Evolutionary conservation across 2,888 invertebrate genomes (phyloP), one percentile per base, ranked within the genome.

Genomic region (Pterostichus madidus): DNA sequence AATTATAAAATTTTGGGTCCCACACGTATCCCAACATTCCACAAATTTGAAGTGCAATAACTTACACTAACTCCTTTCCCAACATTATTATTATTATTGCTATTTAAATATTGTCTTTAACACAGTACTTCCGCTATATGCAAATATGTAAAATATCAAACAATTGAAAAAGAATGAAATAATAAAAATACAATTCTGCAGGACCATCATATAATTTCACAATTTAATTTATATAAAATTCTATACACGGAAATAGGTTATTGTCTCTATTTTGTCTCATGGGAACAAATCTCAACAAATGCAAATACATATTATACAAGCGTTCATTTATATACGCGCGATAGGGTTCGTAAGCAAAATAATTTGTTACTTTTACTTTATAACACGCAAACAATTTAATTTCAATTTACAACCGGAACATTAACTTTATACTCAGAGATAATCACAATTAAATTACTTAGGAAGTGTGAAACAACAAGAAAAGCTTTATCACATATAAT

Each of bases 351-450:
- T 64, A 64, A 64, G 35, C 35, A 31, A 64, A 64, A 64, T 64
- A 64, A 64, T 64, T 31, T 32, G 8, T 64, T 64, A 64, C 64
- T 64, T 64, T 64, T 64, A 64, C 64, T 64, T 64, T 32, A 13
- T 13, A 64, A 35, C 13, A 32, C 32, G 11, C 35, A 64, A 64
- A 64, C 64, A 64, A 64, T 64, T 64, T 64, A 5, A 64, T 35
- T 32, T 64, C 13, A 64, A 64, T 64, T 35, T 64, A 13, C 64
- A 32, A 35, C 35, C 64, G 64, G 64, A 64, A 35, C 64, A 64
- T 64, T 64, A 64, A 64, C 8, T 64, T 35, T 13, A 13, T 10
- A 39, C 64, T 35, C 6, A 5, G 13, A 32, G 61, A 35, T 64
- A 64, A 64, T 35, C 13, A 64, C 13, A 64, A 64, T 39, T 64